A percentile compares a stretch with the other conserved stretches of the same genome.
Conservation (phyloP, 1,140 invertebrate genomes). For the Drosophila jambulina region DNA sequence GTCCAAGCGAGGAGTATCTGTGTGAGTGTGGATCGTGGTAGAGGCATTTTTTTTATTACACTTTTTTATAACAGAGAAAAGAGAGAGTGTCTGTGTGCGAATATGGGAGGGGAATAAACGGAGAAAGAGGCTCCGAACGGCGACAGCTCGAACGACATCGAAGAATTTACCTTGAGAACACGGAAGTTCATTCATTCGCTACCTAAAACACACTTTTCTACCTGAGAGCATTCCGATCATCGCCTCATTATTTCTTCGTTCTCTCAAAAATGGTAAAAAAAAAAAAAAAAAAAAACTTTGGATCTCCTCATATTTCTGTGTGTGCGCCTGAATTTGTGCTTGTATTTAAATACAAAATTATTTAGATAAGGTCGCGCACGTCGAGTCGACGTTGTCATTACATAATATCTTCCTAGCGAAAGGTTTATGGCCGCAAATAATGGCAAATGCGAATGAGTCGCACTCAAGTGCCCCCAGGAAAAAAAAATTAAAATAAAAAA, state of each 20-base stretch:
- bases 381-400: slow-evolving; percentile 35
- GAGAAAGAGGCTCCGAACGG: slow-evolving; percentile 19
- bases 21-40: slow-evolving; percentile 52
- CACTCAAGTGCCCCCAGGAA: slow-evolving; percentile 38
- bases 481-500: slow-evolving; percentile 20
- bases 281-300: slow-evolving; percentile 14
- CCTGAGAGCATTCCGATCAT: slow-evolving; percentile 43
- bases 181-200: slow-evolving; percentile 49
- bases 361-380: slow-evolving; percentile 58
- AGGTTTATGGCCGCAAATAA: slow-evolving; percentile 73
- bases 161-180: slow-evolving; percentile 52
- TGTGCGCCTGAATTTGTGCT: neutral
- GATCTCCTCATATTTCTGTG: slow-evolving; percentile 1
- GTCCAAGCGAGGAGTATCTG: slow-evolving; percentile 29
- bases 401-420: slow-evolving; percentile 52
- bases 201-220: slow-evolving; percentile 49
- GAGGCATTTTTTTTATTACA: slow-evolving; percentile 49
- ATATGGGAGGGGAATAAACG: neutral
- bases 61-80: slow-evolving; percentile 41
- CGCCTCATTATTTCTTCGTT: slow-evolving; percentile 33
- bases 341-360: slow-evolving; percentile 52
- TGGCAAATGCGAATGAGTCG: slow-evolving; percentile 54
- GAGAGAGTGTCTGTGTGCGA: slow-evolving; percentile 4
- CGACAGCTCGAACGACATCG: slow-evolving; percentile 7
- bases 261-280: slow-evolving; percentile 6